Conservation (phyloP, 2,797 vertebrate genomes). For the Enteromius thamalakanensis region DNA sequence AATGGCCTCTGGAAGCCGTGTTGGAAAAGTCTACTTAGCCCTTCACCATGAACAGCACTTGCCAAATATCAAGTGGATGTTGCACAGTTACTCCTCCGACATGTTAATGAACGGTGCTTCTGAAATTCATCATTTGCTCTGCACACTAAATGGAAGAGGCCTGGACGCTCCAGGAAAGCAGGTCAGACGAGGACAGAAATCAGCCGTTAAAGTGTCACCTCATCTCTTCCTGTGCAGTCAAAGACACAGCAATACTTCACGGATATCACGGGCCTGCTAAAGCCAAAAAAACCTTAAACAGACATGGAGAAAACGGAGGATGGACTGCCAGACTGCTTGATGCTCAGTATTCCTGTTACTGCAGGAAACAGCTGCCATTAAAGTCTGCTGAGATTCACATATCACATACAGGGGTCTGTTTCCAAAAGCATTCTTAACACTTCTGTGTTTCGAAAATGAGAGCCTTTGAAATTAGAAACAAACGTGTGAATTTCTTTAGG, state of each 20-base stretch:
- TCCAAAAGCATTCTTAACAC: background rate
- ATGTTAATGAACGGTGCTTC: constrained; percentile 32
- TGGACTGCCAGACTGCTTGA: constrained; percentile 38
- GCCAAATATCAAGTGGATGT: constrained; percentile 44
- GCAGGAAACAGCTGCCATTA: constrained; percentile 64
- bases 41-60: constrained; percentile 3
- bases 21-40: constrained; percentile 43
- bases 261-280: background rate
- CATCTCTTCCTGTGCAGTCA: constrained; percentile 52
- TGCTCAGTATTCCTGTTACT: constrained; percentile 53
- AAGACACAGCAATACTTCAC: background rate
- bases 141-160: constrained; percentile 40
- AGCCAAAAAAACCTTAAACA: background rate
- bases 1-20: constrained; percentile 50
- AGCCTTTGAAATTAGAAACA: background rate
- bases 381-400: constrained; percentile 60
- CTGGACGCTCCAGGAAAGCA: constrained; percentile 52
- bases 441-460: background rate
- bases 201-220: constrained; percentile 50
- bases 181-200: constrained; percentile 65
- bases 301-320: constrained; percentile 36
- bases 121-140: constrained; percentile 27
- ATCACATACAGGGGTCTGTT: constrained; percentile 43
- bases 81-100: constrained; percentile 40
- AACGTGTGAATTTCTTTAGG: background rate